A percentile compares a stretch with the other conserved stretches of the same genome.
Conservation (phyloP, 2,113 vertebrate species). For the Mungos mungo region DNA sequence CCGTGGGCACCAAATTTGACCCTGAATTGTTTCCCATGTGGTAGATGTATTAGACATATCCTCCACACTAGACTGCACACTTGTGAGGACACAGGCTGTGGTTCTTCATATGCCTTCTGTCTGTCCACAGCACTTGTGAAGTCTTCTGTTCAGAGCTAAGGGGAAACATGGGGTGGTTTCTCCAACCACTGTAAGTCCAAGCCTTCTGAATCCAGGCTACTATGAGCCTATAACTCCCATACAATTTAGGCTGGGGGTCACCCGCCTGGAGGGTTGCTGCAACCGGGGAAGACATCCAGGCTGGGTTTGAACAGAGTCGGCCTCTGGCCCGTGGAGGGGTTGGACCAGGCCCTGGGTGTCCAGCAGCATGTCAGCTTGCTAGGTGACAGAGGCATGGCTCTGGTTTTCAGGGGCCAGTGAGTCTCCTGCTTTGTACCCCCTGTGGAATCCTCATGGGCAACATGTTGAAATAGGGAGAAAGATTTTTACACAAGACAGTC, state of each 20-base stretch:
- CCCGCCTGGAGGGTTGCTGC: neutral
- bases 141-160: neutral
- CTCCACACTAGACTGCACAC: neutral
- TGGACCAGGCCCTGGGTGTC: too few species aligned
- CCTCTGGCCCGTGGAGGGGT: neutral
- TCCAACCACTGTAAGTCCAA: neutral
- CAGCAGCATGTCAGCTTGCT: neutral
- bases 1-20: neutral
- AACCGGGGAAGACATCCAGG: neutral
- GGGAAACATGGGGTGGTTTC: neutral
- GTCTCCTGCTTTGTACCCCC: neutral
- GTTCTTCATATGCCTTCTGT: neutral
- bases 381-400: neutral
- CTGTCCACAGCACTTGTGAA: neutral
- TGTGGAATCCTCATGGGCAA: neutral
- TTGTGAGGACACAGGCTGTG: neutral
- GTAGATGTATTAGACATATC: too few species aligned
- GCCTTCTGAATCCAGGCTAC: neutral
- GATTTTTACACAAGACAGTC: neutral
- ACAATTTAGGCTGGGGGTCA: neutral
- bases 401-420: neutral
- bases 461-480: neutral
- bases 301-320: neutral
- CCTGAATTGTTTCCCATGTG: neutral
- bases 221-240: neutral